A percentile compares a stretch with the other conserved stretches of the same genome.
Conservation (phyloP, 2,797 vertebrate species). For the Acestrorhynchus altus region DNA sequence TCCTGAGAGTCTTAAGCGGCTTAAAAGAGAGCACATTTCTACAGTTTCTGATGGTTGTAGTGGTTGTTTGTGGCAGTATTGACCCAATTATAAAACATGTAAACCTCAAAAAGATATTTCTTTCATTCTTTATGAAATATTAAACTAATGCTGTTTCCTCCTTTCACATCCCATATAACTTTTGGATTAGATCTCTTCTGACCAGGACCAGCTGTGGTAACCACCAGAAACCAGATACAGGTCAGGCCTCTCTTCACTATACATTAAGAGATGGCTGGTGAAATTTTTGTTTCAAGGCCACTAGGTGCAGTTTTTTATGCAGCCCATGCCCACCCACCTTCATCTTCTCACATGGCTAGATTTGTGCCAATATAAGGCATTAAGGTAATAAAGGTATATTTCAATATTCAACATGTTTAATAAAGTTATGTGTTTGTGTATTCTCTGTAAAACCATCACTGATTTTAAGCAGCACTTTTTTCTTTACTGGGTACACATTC, state of each 20-base stretch:
- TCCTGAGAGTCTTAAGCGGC: conserved; percentile 67
- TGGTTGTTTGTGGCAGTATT: conserved; percentile 46
- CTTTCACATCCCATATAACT: conserved; percentile 54
- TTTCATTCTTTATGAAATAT: conserved; percentile 58
- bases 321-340: not conserved
- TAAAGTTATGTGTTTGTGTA: too few species aligned
- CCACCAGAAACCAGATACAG: conserved; percentile 62
- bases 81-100: conserved; percentile 55
- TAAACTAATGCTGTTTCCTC: conserved; percentile 56
- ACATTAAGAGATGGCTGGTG: conserved; percentile 23
- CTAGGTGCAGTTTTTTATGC: not conserved
- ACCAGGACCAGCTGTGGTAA: conserved; percentile 83
- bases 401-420: too few species aligned
- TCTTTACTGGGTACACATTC: too few species aligned
- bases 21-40: conserved; percentile 61
- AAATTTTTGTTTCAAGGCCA: conserved; percentile 16
- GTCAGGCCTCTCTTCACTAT: conserved; percentile 60
- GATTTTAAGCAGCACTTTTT: too few species aligned
- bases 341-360: not conserved
- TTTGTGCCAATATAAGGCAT: too few species aligned
- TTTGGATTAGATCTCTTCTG: conserved; percentile 76
- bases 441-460: too few species aligned
- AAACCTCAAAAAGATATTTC: conserved; percentile 56
- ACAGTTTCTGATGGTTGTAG: conserved; percentile 36
- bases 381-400: too few species aligned